Base-by-base conservation (phyloP, 2,888 invertebrate species). In the Trisateles emortualis region DNA sequence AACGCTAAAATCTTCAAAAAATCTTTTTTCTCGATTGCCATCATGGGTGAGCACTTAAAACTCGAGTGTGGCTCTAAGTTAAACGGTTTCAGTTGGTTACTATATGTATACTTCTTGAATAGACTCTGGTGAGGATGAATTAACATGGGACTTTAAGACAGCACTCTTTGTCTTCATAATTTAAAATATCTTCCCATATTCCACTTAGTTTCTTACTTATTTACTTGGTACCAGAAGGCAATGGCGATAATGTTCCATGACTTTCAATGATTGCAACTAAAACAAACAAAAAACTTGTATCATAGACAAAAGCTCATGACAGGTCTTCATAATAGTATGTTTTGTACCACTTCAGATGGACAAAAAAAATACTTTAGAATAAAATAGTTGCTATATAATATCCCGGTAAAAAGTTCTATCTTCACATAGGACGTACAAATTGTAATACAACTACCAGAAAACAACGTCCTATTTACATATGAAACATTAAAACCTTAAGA, bases 171-270 rank as follows among this genome's bases (percentile, higher is more conserved):
- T 4, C 35, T 17, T 32, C 6, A 11, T 39, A 19, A 44, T 44
- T 16, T 11, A 44, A 10, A 32, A 19, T 13, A 22, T 33, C 33
- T 43, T 43, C 43, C 29, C 13, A 44, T 30, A 46, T 52, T 3
- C 48, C 52, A 39, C 46, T 47, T 26, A 47, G 26, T 48, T 56
- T 40, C 11, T 40, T 30, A 44, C 47, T 48, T 13, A 61, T 48
- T 57, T 57, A 53, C 35, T 58, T 44, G 19, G 51, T 52, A 42
- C 40, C 56, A 50, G 52, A 32, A 50, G 60, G 52, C 17, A 60
- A 49, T 41, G 46, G 52, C 41, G 41, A 52, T 22, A 24, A 43
- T 1, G 32, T 36, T 2, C 24, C 17, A 39, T 47, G 13, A 0
- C 30, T 16, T 32, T 30, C 40, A 36, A 35, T n/a, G 46, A 22